Conservation (phyloP, 37 sponge, comb jelly and placozoan species). For the Eunapius fragilis region DNA sequence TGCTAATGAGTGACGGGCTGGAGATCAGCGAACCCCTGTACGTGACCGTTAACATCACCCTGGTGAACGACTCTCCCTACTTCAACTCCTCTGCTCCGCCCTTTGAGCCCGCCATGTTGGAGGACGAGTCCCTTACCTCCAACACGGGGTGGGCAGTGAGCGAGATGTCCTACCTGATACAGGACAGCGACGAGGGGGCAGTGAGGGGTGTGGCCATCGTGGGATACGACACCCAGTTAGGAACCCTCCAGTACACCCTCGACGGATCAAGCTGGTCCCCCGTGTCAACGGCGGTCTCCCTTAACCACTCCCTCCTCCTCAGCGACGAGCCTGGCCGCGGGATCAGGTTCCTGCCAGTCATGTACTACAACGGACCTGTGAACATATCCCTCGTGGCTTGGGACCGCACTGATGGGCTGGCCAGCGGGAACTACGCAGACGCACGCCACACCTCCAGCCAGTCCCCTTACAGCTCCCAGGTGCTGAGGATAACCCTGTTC, state of each 20-base stretch:
- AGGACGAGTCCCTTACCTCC: conserved; percentile 43
- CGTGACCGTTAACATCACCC: conserved; percentile 51
- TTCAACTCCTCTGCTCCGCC: conserved; percentile 39
- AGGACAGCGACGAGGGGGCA: conserved; percentile 72
- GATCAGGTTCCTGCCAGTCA: conserved; percentile 70
- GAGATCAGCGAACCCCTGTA: conserved; percentile 42
- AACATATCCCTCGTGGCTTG: conserved; percentile 70
- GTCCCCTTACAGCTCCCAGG: conserved; percentile 73
- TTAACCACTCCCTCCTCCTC: conserved; percentile 52
- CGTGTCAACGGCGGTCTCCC: neutral
- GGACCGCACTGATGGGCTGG: conserved; percentile 59
- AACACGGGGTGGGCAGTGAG: conserved; percentile 54
- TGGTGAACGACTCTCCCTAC: conserved; percentile 90
- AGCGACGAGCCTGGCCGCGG: neutral
- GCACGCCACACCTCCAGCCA: conserved; percentile 59
- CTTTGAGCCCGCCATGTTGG: conserved; percentile 51
- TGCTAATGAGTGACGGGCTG: conserved; percentile 72
- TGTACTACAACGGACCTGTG: conserved; percentile 46
- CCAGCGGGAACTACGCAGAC: conserved; percentile 42
- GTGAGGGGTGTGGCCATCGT: conserved; percentile 66
- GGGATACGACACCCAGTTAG: conserved; percentile 47
- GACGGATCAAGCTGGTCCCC: conserved; percentile 37
- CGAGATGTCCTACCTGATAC: conserved; percentile 51
- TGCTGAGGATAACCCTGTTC: conserved; percentile 25
- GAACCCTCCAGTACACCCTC: conserved; percentile 61